Base-by-base conservation (phyloP, 2,797 vertebrate species). In the Coendou prehensilis region DNA sequence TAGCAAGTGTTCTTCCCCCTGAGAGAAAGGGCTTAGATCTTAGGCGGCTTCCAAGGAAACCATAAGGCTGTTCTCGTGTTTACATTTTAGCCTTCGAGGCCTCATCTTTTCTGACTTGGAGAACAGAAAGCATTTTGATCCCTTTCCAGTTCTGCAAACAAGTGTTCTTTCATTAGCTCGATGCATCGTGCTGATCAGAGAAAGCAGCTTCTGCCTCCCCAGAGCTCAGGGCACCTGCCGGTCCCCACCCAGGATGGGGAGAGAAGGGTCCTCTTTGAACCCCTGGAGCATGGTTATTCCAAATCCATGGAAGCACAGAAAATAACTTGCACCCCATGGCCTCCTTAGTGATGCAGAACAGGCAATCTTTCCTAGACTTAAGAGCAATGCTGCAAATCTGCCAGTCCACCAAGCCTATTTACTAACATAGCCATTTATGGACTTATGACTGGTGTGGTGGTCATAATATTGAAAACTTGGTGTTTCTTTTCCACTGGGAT, bases 161-260 rank as follows among this genome's bases (percentile, higher is more conserved):
- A 91, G 10, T 47, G 86, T 89, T 91, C 90, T 96, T 96, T 97
- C 96, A 96, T 97, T 91, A 97, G 90, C 90, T 96, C 13, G 57
- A 96, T 88, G 86, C 85, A n/a, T 85, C 57, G 8, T 54, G 57
- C 88, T 69, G 90, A 80, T 85, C 92, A 86, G 92, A 93, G 90
- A 94, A 41, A 80, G 87, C 28, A 79, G 73, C 15, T 79, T 54
- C 45, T 47, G 57, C 61, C n/a, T 59, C 33, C 18, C 23, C 0
- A 45, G 64, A 73, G 86, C 1, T 5, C 41, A 45, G 11, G 22
- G 84, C 78, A 78, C 87, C 87, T 83, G 86, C 88, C 73, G 73
- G 50, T 82, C 47, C 37, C 79, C 6, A 8, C 30, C 75, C 63
- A 79, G 37, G 52, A 59, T 52, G 67, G 28, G 33, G 85, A 91